phyloP scores from a whole-genome alignment of 2,113 vertebrate species.

The Formicarius rufipectus region DNA sequence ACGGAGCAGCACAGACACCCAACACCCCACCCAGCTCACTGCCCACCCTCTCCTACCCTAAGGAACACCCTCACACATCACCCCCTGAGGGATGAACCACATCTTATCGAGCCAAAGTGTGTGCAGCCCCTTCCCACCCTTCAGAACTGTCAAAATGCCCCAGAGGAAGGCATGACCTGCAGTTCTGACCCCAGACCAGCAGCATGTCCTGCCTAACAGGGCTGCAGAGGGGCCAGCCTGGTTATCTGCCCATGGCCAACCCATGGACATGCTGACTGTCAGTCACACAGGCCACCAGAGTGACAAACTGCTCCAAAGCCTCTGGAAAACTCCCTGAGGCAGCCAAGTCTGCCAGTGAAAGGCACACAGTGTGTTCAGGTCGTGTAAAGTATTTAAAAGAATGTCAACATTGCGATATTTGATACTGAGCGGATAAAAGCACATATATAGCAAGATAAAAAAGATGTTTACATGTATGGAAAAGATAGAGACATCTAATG shows the following conservation, averaged over 20 bases:
- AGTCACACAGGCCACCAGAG: not conserved
- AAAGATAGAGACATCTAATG: not conserved
- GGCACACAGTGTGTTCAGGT: not conserved
- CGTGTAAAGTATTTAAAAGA: not conserved
- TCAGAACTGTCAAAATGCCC: not conserved
- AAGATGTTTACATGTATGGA: not conserved
- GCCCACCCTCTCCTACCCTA: not conserved
- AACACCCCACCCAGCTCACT: not conserved
- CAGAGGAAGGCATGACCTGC: not conserved
- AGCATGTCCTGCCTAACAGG: not conserved
- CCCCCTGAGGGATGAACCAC: not conserved
- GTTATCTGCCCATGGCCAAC: not conserved
- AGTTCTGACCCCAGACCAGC: not conserved
- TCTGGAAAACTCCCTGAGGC: not conserved
- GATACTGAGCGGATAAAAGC: not conserved
- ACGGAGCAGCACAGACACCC: not conserved
- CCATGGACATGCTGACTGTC: not conserved
- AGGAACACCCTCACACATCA: not conserved
- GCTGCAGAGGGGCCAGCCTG: not conserved
- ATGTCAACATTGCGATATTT: not conserved
- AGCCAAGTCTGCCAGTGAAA: not conserved
- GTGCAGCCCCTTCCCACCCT: not conserved
- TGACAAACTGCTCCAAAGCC: not conserved
- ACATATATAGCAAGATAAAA: rapidly evolving
- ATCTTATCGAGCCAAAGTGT: not conserved